Base-by-base conservation (phyloP, 1,140 invertebrate genomes). In the Epicauta chinensis region DNA sequence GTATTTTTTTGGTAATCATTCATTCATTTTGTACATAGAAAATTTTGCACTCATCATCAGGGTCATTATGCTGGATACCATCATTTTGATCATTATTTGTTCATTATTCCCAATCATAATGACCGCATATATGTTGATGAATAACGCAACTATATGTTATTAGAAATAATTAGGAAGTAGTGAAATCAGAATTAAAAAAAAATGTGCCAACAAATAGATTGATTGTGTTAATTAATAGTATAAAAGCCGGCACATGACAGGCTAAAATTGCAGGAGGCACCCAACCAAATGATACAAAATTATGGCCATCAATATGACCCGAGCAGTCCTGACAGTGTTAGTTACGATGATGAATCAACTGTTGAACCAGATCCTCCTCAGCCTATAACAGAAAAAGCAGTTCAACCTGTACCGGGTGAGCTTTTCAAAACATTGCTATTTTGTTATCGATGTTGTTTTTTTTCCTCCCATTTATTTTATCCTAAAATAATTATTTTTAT, bases 221-320 rank as follows among this genome's bases (percentile, higher is more conserved):
- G 31, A 43, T 43, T 43, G 41, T 43, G 23, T 38, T 10, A 31
- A n/a, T 16, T 36, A 38, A 38, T 42, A 45, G 36, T 37, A 42
- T n/a, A 35, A 53, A 37, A 14, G 30, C 13, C 39, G 53, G 10
- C 43, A 52, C 49, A 65, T 54, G 58, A 63, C 40, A 56, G 54
- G 53, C 47, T 49, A 60, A 56, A 55, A 48, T 67, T 71, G 56
- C 66, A 66, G 71, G 70, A 70, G 68, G 69, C 61, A 67, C 64
- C 63, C 66, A 68, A 67, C 66, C 68, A 68, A 67, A 64, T 60
- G 61, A 62, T 60, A 63, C 65, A 61, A 62, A 65, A 46, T 53
- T 67, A 60, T 51, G 61, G 61, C 52, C 63, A 60, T 41, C 56
- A 58, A 45, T 65, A 53, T 59, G 51, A 47, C 48, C 53, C 52